Conservation (phyloP, 2,888 invertebrate genomes). For the Mythimna lalbum region DNA sequence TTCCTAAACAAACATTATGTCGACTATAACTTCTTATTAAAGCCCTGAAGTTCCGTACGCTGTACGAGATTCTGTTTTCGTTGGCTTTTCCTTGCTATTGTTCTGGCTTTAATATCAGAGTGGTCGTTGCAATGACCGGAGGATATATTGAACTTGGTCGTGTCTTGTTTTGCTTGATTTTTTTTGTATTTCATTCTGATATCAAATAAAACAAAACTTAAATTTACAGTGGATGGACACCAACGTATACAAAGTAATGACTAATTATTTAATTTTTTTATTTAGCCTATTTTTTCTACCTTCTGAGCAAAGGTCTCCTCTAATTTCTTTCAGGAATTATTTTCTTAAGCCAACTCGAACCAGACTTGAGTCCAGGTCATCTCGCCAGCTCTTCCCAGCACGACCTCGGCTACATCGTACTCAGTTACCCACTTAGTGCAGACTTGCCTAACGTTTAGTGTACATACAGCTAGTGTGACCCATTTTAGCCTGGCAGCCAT, state of each 20-base stretch:
- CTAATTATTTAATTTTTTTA: conserved; percentile 18
- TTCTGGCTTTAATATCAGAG: conserved; percentile 51
- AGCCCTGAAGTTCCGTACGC: conserved; percentile 49
- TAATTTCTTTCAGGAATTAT: too few species aligned
- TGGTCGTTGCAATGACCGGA: conserved; percentile 41
- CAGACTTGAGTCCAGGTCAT: too few species aligned
- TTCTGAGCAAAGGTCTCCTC: too few species aligned
- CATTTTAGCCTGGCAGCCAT: too few species aligned
- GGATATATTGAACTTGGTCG: conserved; percentile 37
- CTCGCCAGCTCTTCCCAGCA: too few species aligned
- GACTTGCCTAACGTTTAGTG: too few species aligned
- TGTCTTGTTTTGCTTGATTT: conserved; percentile 23
- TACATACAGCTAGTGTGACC: too few species aligned
- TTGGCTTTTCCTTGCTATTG: conserved; percentile 50
- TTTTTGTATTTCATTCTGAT: conserved; percentile 12
- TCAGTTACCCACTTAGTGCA: too few species aligned
- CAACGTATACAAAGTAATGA: neutral
- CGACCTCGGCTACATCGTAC: too few species aligned
- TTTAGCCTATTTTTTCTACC: too few species aligned
- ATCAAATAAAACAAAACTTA: conserved; percentile 8
- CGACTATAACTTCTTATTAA: conserved; percentile 64
- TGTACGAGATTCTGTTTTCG: conserved; percentile 48
- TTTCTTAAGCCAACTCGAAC: too few species aligned
- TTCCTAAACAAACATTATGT: conserved; percentile 62
- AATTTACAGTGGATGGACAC: neutral